Evolutionary conservation across 1,140 invertebrate species (phyloP), one percentile per base, ranked within the genome.

Genomic region (Pseudomyrmex gracilis): DNA sequence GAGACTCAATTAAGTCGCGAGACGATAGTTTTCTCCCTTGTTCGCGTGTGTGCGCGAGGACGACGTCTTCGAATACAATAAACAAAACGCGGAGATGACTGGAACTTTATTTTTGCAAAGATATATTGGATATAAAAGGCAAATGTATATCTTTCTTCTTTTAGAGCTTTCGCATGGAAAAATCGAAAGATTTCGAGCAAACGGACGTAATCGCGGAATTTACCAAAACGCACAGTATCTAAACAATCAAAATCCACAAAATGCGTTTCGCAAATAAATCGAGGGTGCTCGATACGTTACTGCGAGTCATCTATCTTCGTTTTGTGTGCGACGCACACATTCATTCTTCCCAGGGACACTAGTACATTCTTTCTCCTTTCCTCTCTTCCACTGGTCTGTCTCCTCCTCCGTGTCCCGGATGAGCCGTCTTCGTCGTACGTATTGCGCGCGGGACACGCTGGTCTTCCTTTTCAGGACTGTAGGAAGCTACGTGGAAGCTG

Each of bases 311-410:
- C 85, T 71, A 55, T 87, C 83, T 60, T 82, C 20, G 53, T 77
- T 55, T 34, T 22, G 47, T 10, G 66, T 73, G 60, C 49, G 49
- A 51, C 49, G 49, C 49, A 77, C 86, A 77, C 82, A 34, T 15
- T 68, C 63, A 86, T 86, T 80, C 86, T 83, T 58, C 57, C 58
- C 66, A 45, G 71, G 73, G 45, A 51, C 71, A 76, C 60, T 47
- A 53, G 47, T 80, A 24, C 53, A 43, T 49, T 78, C 74, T 61
- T 60, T 82, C 47, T 61, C 85, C 60, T 63, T 76, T 60, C 24
- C 67, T 85, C 63, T 66, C 60, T 68, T 58, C 47, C 55, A 34
- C 85, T 63, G 67, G 47, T 85, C 64, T 78, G 61, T 87, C 15
- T 20, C n/a, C 80, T 55, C 15, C 45, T 53, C 58, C 57, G 66